Evolutionary conservation across 2,797 vertebrate genomes (phyloP).

Genomic region (Knipowitschia caucasica): DNA sequence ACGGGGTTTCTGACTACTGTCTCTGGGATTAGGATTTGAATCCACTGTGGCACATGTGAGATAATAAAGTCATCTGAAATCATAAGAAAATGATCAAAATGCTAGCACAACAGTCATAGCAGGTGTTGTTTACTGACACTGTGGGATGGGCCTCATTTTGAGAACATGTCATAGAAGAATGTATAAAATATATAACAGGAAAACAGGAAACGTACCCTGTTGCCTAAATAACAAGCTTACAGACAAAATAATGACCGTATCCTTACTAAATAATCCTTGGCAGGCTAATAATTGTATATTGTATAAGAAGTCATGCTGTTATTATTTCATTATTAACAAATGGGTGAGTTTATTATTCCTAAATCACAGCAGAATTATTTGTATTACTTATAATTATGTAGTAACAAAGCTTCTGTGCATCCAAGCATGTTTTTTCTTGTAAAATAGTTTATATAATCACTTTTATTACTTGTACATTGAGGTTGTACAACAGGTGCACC

Average conservation of each 20-base stretch:
- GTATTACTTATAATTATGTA: not conserved
- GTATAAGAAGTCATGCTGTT: too few species aligned
- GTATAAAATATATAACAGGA: not conserved
- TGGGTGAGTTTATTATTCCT: not conserved
- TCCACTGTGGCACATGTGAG: not conserved
- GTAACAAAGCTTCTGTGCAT: not conserved
- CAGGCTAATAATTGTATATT: too few species aligned
- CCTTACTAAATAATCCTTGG: too few species aligned
- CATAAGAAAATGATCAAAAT: not conserved
- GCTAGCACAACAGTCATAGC: not conserved
- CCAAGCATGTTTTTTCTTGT: not conserved
- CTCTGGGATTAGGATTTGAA: not conserved
- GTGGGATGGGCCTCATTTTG: not conserved
- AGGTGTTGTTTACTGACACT: not conserved
- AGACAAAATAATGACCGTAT: not conserved
- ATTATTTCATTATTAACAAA: not conserved
- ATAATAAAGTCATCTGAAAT: not conserved
- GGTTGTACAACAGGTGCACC: slow-evolving; percentile 3
- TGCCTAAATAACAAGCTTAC: not conserved
- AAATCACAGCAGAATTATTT: too few species aligned
- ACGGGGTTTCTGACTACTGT: not conserved
- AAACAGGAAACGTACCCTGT: not conserved
- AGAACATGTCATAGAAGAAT: not conserved
- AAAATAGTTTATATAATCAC: not conserved
- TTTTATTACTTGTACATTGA: not conserved